A percentile compares a stretch with the other conserved stretches of the same genome.
These are phyloP conservation scores for Tyria jacobaeae DNA, from an alignment of 2,888 invertebrate genomes.

Conservation along the genomic window DNA sequence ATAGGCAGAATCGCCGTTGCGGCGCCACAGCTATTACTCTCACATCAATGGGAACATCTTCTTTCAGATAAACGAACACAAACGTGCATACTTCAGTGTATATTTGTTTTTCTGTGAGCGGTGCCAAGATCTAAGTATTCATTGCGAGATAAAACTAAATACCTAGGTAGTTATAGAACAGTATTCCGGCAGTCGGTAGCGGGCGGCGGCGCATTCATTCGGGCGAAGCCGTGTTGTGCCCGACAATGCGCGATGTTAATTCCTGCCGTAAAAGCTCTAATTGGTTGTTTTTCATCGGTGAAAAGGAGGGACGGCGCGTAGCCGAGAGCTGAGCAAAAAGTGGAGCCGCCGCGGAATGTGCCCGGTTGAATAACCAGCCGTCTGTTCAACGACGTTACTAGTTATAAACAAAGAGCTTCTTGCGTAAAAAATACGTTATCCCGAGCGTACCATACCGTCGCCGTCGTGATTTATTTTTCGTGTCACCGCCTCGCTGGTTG, in stretches of 20 bases:
- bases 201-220: slow-evolving; percentile 19
- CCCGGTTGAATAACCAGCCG: slow-evolving; percentile 85
- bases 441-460: slow-evolving; percentile 69
- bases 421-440: slow-evolving; percentile 85
- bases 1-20: slow-evolving; percentile 59
- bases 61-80: slow-evolving; percentile 65
- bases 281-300: slow-evolving; percentile 73
- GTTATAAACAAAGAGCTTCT: slow-evolving; percentile 82
- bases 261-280: slow-evolving; percentile 80
- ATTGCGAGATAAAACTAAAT: slow-evolving; percentile 49
- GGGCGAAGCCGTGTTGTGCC: slow-evolving; percentile 47
- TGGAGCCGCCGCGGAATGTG: slow-evolving; percentile 83
- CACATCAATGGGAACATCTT: slow-evolving; percentile 62
- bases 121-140: slow-evolving; percentile 57
- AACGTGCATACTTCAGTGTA: slow-evolving; percentile 60
- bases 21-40: slow-evolving; percentile 75
- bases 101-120: slow-evolving; percentile 56
- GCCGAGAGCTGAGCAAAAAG: slow-evolving; percentile 78
- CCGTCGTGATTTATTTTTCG: slow-evolving; percentile 79
- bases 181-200: slow-evolving; percentile 29
- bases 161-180: slow-evolving; percentile 30
- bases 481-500: slow-evolving; percentile 57
- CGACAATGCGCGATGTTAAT: slow-evolving; percentile 76
- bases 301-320: slow-evolving; percentile 56
- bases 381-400: slow-evolving; percentile 68